These are phyloP conservation scores for Carabus problematicus DNA, from an alignment of 2,888 invertebrate species.

Conservation along the genomic window DNA sequence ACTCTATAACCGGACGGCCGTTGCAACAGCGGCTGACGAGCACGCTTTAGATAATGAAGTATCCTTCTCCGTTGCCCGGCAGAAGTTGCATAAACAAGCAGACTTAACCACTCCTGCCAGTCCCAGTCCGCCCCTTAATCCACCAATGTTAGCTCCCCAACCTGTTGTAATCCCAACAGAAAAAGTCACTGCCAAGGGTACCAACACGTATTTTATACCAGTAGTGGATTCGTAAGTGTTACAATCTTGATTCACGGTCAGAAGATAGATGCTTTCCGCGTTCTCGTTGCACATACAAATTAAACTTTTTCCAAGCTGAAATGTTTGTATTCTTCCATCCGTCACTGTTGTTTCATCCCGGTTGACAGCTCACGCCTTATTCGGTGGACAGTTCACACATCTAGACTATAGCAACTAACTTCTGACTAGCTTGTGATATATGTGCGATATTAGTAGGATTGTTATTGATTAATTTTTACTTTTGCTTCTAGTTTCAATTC, in stretches of 20 bases:
- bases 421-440: too few species aligned
- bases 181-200: constrained; percentile 45
- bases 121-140: constrained; percentile 58
- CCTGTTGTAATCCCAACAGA: constrained; percentile 60
- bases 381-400: too few species aligned
- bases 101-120: constrained; percentile 58
- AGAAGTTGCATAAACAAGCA: constrained; percentile 31
- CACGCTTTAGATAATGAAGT: constrained; percentile 11
- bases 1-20: not conserved
- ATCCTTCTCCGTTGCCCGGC: constrained; percentile 32
- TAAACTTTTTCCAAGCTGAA: too few species aligned
- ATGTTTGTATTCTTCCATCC: too few species aligned
- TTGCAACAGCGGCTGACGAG: not conserved
- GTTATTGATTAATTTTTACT: not conserved
- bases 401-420: too few species aligned
- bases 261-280: not conserved
- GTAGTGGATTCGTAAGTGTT: constrained; percentile 27
- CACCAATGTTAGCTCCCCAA: constrained; percentile 49
- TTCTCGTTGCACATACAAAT: too few species aligned
- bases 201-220: constrained; percentile 9
- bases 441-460: too few species aligned
- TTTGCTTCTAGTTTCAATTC: not conserved
- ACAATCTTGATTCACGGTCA: not conserved
- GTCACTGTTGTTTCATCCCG: too few species aligned
- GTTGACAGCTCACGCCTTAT: too few species aligned